Evolutionary conservation across 2,888 invertebrate species (phyloP), one percentile per base, ranked within the genome.

Genomic region (Lasioglossum marginatum): DNA sequence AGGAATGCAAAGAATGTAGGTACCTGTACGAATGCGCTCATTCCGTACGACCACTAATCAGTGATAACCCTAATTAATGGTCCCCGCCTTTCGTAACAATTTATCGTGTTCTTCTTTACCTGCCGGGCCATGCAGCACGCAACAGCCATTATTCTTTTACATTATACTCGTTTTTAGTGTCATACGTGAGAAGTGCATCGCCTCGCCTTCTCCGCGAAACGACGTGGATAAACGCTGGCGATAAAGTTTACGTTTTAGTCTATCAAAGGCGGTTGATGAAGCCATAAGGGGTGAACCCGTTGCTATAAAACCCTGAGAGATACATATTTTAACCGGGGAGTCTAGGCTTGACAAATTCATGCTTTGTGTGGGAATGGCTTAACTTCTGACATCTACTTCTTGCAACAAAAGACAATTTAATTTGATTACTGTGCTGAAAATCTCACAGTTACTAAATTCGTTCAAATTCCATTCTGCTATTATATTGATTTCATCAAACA

Each of bases 191-290:
- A 71, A 71, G 40, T 40, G n/a, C 40, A 14, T n/a, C 12, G 23
- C 37, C 8, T n/a, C 37, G 68, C 40, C 68, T 37, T 40, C 37
- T 34, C 10, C 68, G 68, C 4, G 37, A 23, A 37, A 68, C 68
- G 68, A 68, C 34, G 37, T 4, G 68, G 68, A 23, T 68, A 68
- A 68, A 68, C 68, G 40, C n/a, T 1, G 23, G 37, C 68, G 68
- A 68, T 68, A 68, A 68, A 68, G 10, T 68, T 68, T 68, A 68
- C 68, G 37, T 68, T 37, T 68, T 12, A 68, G 68, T 37, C 68
- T 37, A 31, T 68, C 68, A 23, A 40, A 23, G 68, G 12, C 12
- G 37, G 34, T 12, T 68, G 37, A 68, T 37, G 37, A 68, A 68
- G 37, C 37, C 37, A 19, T 40, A 23, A 34, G 68, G 10, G 37